Percentiles rank a stretch among this genome's conserved stretches.
These are phyloP conservation scores for Asteroscopus sphinx DNA, from an alignment of 2,888 invertebrate species.

Conservation along the genomic window DNA sequence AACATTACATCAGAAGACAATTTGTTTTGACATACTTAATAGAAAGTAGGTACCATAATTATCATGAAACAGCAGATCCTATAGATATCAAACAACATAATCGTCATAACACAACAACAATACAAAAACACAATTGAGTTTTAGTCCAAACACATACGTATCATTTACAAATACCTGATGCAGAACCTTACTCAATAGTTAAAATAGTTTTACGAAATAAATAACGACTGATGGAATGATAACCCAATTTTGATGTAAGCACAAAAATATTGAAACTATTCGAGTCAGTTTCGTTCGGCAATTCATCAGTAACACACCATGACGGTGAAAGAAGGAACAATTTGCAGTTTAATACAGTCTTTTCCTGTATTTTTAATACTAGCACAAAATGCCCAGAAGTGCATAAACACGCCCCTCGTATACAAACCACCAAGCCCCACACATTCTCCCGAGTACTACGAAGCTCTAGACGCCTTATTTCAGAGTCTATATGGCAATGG, in stretches of 20 bases:
- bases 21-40: constrained; percentile 4
- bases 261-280: constrained; percentile 13
- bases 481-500: constrained; percentile 71
- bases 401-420: constrained; percentile 78
- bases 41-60: constrained; percentile 32
- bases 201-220: constrained; percentile 43
- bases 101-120: constrained; percentile 10
- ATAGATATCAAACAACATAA: constrained; percentile 25
- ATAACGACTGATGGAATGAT: constrained; percentile 61
- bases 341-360: constrained; percentile 79
- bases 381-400: constrained; percentile 79
- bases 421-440: constrained; percentile 83
- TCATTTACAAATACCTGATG: constrained; percentile 19
- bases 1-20: constrained; percentile 5
- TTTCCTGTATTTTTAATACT: constrained; percentile 82
- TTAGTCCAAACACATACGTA: background rate
- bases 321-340: constrained; percentile 76
- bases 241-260: constrained; percentile 54
- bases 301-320: constrained; percentile 56
- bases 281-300: constrained; percentile 45
- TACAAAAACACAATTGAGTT: constrained; percentile 4
- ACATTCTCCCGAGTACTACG: constrained; percentile 82
- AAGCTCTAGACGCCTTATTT: constrained; percentile 79
- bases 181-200: constrained; percentile 41
- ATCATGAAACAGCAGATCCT: constrained; percentile 20